These are phyloP conservation scores for Gobius niger DNA, from an alignment of 2,113 vertebrate genomes.

Conservation along the genomic window DNA sequence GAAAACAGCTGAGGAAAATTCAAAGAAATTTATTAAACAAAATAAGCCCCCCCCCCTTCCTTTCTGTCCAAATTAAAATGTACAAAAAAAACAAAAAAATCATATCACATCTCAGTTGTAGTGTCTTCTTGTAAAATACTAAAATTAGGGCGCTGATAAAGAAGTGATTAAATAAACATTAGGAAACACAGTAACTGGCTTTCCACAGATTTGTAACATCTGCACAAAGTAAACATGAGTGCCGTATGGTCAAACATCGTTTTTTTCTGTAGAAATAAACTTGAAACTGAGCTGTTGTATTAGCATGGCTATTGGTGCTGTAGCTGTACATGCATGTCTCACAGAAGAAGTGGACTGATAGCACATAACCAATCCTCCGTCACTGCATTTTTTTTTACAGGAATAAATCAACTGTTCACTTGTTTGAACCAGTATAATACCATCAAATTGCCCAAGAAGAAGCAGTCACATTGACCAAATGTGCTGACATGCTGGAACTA, in stretches of 20 bases:
- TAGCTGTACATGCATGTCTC: constrained; percentile 59
- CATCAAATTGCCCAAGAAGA: constrained; percentile 21
- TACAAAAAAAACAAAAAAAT: constrained; percentile 69
- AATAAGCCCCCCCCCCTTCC: constrained; percentile 84
- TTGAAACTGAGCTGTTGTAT: constrained; percentile 32
- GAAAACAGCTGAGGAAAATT: constrained; percentile 79
- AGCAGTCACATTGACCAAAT: constrained; percentile 30
- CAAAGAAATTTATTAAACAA: constrained; percentile 96
- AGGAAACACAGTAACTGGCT: constrained; percentile 42
- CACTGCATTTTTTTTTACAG: constrained; percentile 6
- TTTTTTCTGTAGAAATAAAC: constrained; percentile 70
- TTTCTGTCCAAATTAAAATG: constrained; percentile 52
- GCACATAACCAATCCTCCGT: constrained; percentile 22
- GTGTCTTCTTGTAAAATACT: constrained; percentile 75
- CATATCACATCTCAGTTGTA: constrained; percentile 75
- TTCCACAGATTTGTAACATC: constrained; percentile 35
- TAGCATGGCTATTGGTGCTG: constrained; percentile 15
- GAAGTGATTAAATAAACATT: constrained; percentile 70
- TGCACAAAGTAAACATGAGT: constrained; percentile 68
- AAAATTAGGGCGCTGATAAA: constrained; percentile 61
- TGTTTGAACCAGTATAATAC: constrained; percentile 21
- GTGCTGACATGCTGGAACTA: constrained; percentile 35
- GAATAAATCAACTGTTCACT: constrained; percentile 32
- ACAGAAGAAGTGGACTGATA: constrained; percentile 27
- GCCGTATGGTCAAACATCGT: constrained; percentile 89